Conservation (phyloP, 2,888 invertebrate genomes). For the Oconnorella tubifera region DNA sequence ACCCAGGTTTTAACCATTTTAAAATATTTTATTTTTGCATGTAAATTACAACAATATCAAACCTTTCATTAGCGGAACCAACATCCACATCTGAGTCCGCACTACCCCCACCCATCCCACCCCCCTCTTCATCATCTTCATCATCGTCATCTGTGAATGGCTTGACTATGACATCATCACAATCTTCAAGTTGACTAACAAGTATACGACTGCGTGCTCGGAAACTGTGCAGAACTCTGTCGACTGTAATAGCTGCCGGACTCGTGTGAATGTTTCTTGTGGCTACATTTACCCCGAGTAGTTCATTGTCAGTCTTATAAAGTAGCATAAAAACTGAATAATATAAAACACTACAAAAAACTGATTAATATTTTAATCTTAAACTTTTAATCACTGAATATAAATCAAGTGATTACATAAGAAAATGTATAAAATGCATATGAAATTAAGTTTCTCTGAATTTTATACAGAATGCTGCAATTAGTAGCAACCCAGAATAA, state of each 20-base stretch:
- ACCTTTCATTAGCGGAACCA: background rate
- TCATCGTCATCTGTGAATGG: constrained; percentile 42
- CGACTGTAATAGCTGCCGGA: constrained; percentile 53
- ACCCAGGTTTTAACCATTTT: no score
- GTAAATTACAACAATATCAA: background rate
- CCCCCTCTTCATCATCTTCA: constrained; percentile 8
- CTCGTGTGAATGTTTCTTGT: constrained; percentile 53
- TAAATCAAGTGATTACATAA: no score
- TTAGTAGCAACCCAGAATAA: no score
- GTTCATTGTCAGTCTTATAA: no score
- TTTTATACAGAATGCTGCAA: no score
- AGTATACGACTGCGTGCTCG: constrained; percentile 54
- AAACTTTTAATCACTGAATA: no score
- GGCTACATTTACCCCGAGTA: background rate
- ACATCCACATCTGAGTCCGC: background rate
- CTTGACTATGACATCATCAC: constrained; percentile 52
- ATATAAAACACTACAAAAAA: no score
- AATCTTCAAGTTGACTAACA: constrained; percentile 51
- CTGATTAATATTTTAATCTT: no score
- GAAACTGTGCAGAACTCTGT: constrained; percentile 55
- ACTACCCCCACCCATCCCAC: constrained; percentile 1
- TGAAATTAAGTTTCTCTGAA: no score
- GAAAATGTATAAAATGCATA: no score
- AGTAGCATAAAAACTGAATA: no score
- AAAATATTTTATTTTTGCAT: background rate